Percentiles rank a stretch among this genome's conserved stretches.
Evolutionary conservation across 1,140 invertebrate genomes (phyloP).

Genomic region (Neodiprion pinetum): DNA sequence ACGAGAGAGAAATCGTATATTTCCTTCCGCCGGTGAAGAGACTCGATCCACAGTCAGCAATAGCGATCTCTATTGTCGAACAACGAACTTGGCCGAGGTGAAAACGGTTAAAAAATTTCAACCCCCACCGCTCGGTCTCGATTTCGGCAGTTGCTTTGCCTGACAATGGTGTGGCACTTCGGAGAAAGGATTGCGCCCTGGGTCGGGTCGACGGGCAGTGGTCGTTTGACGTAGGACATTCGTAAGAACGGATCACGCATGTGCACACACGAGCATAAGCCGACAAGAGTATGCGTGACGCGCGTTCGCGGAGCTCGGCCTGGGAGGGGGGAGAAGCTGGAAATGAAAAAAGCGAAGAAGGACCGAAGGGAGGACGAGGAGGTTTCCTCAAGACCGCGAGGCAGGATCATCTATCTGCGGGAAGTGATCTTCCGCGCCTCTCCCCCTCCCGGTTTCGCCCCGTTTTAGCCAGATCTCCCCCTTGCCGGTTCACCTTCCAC

Average conservation of each 20-base stretch:
- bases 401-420: slow-evolving; percentile 45
- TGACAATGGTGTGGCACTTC: slow-evolving; percentile 43
- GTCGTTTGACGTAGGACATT: neutral
- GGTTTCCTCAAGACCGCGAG: slow-evolving; percentile 14
- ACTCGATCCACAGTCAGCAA: too few relatives aligned
- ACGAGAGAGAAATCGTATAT: too few relatives aligned
- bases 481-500: neutral
- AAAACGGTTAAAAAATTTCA: slow-evolving; percentile 38
- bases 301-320: neutral
- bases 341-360: slow-evolving; percentile 25
- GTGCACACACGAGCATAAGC: too few relatives aligned
- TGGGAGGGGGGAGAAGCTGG: slow-evolving; percentile 15
- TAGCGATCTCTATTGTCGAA: too few relatives aligned
- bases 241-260: too few relatives aligned
- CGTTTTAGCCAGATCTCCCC: neutral
- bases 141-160: slow-evolving; percentile 44
- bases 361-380: slow-evolving; percentile 17
- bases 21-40: too few relatives aligned
- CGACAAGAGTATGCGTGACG: neutral
- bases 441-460: neutral
- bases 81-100: slow-evolving; percentile 8
- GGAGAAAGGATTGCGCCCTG: neutral
- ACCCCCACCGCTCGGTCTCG: neutral
- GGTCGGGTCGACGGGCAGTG: neutral
- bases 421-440: slow-evolving; percentile 47